Evolutionary conservation across 2,113 vertebrate genomes (phyloP).

Genomic region (Phylloscopus trochiloides): DNA sequence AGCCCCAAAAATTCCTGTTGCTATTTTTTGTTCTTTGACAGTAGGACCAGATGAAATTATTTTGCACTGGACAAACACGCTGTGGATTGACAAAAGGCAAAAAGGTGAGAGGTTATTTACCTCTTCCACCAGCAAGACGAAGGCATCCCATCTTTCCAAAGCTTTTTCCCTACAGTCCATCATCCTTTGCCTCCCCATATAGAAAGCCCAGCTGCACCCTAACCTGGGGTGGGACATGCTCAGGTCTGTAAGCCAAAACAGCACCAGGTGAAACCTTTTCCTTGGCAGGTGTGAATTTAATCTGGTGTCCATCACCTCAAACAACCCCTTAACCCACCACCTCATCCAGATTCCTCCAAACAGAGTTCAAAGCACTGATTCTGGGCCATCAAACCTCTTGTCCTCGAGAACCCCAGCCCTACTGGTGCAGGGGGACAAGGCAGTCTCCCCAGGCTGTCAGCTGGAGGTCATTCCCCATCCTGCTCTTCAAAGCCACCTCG

Average conservation of each 20-base stretch:
- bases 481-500: not conserved
- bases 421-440: not conserved
- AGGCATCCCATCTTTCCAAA: not conserved
- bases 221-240: not conserved
- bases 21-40: not conserved
- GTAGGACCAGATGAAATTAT: not conserved
- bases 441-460: rapidly evolving
- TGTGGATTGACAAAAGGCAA: not conserved
- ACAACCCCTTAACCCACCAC: not conserved
- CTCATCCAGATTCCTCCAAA: not conserved
- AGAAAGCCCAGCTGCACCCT: not conserved
- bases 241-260: not conserved
- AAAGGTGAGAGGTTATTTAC: not conserved
- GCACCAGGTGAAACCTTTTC: not conserved
- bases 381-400: not conserved
- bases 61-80: not conserved
- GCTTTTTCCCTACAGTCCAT: not conserved
- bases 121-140: not conserved
- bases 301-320: not conserved
- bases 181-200: not conserved
- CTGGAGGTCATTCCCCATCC: not conserved
- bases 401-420: not conserved
- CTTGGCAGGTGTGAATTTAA: not conserved
- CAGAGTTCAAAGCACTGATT: not conserved
- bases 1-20: not conserved